Evolutionary conservation across 2,888 invertebrate species (phyloP), one percentile per base, ranked within the genome.

Genomic region (Aspidiotus destructor): DNA sequence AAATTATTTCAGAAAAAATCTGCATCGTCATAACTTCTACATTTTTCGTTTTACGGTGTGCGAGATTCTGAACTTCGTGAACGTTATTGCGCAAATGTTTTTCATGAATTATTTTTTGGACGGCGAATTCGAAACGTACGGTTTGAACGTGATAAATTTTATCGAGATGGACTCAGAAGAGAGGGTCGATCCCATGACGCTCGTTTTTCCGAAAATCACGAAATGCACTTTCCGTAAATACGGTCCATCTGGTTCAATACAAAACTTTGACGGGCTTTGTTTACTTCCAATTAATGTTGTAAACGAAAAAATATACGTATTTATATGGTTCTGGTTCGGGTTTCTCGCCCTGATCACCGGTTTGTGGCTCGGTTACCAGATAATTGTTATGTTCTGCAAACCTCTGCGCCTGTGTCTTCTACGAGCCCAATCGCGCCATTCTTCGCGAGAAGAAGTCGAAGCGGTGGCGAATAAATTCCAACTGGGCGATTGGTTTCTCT

Each of bases 401-500:
- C 86, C 86, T 75, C 80, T 92, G 69, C 86, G 92, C 65, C 82
- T 88, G 72, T 84, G 89, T 76, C 81, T 92, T 73, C 80, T 93
- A 73, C 85, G 91, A 71, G 88, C 91, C 41, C 85, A 89, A 75
- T 90, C 90, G 75, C 86, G 88, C 72, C 82, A 88, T 73, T 86
- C 89, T 16, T 83, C 85, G 1, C 85, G 73, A 83, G 85, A 0
- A 86, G 86, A 92, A 75, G 86, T 92, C 71, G 87, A 90, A 75
- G 79, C 81, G 28, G 88, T 93, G 73, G 84, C 88, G 15, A 83
- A 85, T 73, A 85, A 85, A 75, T 86, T 90, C 77, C 87, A 90
- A 76, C 89, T 92, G 74, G 92, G 91, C 7, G 93, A 93, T 78
- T 93, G 93, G 92, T 92, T 92, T 79, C 85, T 93, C 73, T 83